Base-by-base conservation (phyloP, 2,797 vertebrate genomes). In the Rhyacichthys aspro region DNA sequence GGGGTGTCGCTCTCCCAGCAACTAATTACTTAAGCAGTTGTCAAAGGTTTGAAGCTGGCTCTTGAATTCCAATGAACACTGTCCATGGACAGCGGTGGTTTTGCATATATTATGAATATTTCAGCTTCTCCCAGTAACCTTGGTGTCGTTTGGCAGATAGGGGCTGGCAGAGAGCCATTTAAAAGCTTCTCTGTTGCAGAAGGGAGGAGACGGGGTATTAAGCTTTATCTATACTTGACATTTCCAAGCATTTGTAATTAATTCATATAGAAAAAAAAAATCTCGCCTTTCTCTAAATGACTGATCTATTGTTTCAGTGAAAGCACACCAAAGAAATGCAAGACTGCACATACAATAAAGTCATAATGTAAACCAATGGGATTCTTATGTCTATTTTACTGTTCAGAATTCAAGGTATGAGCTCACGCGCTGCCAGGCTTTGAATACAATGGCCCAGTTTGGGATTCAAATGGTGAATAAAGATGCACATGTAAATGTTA, bases 61-160 rank as follows among this genome's bases (percentile, higher is more conserved):
- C 88, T 90, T 92, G 89, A 92, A 92, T 91, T 89, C 88, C 88
- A 89, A 91, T 92, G 88, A 93, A 90, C 84, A 88, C 78, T 86
- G 89, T 81, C 85, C 87, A 88, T 88, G 85, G 89, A 88, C 87
- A 78, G 82, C 85, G 76, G 82, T 84, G 86, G 85, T 89, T 93
- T 92, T 91, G 90, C 91, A 92, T 92, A 91, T 90, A 91, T 93
- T 92, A 93, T 90, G 88, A 93, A 91, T 91, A 92, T 93, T 90
- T 91, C 85, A 88, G 88, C 85, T 90, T 90, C 88, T 85, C 84
- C 82, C 85, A 64, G 86, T 90, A 90, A 91, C 88, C 91, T 90
- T 88, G 87, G 86, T 92, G 91, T 92, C 90, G 82, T 81, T 88
- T 79, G 85, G 86, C 85, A 89, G 88, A 88, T 89, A 86, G 85